Evolutionary conservation across 2,113 vertebrate species (phyloP).

Genomic region (Sturnus vulgaris): DNA sequence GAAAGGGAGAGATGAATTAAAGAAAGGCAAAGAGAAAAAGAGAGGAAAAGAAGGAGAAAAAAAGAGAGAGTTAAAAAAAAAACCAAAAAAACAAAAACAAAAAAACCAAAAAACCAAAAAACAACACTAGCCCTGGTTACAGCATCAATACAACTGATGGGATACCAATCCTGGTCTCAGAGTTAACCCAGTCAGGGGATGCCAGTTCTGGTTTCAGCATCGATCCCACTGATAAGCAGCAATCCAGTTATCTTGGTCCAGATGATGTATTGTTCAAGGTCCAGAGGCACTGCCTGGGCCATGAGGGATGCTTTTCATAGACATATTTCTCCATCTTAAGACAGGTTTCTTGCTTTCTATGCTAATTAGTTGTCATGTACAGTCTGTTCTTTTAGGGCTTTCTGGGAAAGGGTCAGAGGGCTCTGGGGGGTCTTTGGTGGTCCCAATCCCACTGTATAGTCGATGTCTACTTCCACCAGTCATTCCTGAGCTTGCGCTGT

Average conservation of each 20-base stretch:
- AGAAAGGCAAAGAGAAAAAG: not conserved
- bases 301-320: fast-evolving
- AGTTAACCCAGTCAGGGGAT: not conserved
- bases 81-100: not conserved
- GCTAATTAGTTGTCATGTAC: not conserved
- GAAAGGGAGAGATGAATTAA: not conserved
- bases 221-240: fast-evolving
- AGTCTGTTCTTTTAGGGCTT: not conserved
- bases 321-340: not conserved
- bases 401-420: not conserved
- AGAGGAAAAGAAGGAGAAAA: not conserved
- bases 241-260: not conserved
- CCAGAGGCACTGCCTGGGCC: not conserved
- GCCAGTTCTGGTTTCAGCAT: not conserved
- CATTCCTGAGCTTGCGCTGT: not conserved
- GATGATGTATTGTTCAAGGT: not conserved
- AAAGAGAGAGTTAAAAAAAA: not conserved
- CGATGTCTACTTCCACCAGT: not conserved
- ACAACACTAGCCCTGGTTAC: not conserved
- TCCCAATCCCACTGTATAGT: not conserved
- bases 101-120: no score
- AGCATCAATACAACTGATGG: not conserved
- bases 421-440: not conserved
- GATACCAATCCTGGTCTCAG: not conserved
- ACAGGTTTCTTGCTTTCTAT: not conserved